phyloP scores from a whole-genome alignment of 2,888 invertebrate genomes.

The Acleris emargana region DNA sequence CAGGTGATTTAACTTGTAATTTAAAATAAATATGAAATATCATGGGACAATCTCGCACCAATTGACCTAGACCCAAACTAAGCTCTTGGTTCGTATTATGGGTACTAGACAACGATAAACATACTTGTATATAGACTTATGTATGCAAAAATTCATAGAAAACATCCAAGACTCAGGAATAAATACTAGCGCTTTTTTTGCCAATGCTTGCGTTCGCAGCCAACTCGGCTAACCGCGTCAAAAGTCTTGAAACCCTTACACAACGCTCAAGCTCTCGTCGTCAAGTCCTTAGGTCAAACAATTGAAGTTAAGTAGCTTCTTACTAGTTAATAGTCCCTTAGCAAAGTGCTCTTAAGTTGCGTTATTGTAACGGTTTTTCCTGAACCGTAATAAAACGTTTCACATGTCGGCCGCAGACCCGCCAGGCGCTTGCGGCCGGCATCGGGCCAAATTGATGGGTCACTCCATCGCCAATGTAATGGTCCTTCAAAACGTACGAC shows the following conservation, averaged over 20 bases:
- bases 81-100: too few relatives aligned
- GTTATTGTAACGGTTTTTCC: conserved; percentile 75
- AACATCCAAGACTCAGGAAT: too few relatives aligned
- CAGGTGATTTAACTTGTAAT: too few relatives aligned
- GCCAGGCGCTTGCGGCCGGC: conserved; percentile 75
- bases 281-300: conserved; percentile 26
- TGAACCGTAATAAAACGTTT: conserved; percentile 76
- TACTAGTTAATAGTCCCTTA: conserved; percentile 37
- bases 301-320: conserved; percentile 27
- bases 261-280: not conserved
- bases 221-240: too few relatives aligned
- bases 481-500: conserved; percentile 80
- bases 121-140: too few relatives aligned
- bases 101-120: too few relatives aligned
- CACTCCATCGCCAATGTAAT: conserved; percentile 80
- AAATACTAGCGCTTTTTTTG: too few relatives aligned
- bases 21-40: too few relatives aligned
- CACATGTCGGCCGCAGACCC: conserved; percentile 73
- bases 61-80: too few relatives aligned
- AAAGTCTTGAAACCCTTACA: conserved; percentile 1
- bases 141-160: too few relatives aligned
- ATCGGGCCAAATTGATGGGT: conserved; percentile 80
- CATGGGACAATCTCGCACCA: too few relatives aligned
- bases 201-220: too few relatives aligned
- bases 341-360: conserved; percentile 47